phyloP scores from a whole-genome alignment of 2,113 vertebrate species.

The Microcebus griseorufus region DNA sequence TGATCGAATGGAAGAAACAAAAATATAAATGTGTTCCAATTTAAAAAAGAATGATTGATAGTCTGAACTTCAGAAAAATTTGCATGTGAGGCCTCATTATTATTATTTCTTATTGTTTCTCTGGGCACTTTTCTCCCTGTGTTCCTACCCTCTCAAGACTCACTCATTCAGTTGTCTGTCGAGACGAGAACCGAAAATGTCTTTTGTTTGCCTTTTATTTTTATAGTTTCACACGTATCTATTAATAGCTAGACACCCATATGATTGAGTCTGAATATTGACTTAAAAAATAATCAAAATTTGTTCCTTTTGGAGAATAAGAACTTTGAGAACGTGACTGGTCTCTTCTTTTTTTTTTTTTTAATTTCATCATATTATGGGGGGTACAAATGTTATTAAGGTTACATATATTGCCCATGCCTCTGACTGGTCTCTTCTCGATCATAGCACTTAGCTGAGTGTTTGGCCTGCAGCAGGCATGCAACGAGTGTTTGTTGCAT shows the following conservation, averaged over 20 bases:
- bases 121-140: neutral
- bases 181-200: neutral
- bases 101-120: neutral
- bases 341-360: neutral
- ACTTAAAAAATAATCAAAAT: neutral
- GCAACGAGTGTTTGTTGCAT: neutral
- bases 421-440: neutral
- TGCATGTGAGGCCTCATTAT: neutral
- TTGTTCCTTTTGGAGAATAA: neutral
- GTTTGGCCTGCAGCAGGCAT: neutral
- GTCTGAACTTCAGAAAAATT: neutral
- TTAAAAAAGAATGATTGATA: neutral
- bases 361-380: too few relatives aligned
- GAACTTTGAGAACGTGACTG: neutral
- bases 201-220: neutral
- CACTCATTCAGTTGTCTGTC: neutral
- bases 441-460: too few relatives aligned
- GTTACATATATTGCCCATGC: too few relatives aligned
- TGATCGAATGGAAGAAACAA: neutral
- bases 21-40: neutral
- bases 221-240: neutral
- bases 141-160: neutral
- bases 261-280: neutral
- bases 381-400: too few relatives aligned
- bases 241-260: neutral